Evolutionary conservation across 2,888 invertebrate species (phyloP).

Genomic region (Cepaea hortensis): DNA sequence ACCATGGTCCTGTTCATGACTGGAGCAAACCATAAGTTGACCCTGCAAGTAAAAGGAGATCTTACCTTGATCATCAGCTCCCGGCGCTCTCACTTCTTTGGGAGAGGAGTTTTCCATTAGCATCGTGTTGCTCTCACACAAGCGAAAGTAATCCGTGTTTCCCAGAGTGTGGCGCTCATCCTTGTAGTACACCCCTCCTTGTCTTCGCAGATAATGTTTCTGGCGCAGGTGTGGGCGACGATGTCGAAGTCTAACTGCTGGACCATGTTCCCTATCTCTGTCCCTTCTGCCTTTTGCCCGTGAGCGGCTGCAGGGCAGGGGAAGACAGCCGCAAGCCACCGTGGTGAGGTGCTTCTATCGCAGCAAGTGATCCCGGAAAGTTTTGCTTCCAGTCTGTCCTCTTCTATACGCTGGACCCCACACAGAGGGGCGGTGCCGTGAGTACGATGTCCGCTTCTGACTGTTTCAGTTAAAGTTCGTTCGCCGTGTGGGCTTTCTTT

Average conservation of each 20-base stretch:
- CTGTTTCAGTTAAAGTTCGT: too few relatives aligned
- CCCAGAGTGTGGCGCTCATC: background rate
- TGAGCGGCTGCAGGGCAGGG: constrained; percentile 18
- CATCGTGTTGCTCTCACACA: background rate
- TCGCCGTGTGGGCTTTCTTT: too few relatives aligned
- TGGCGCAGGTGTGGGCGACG: background rate
- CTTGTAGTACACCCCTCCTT: constrained; percentile 34
- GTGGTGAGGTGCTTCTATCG: background rate
- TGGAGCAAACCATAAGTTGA: background rate
- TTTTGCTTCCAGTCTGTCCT: too few relatives aligned
- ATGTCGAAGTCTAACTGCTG: background rate
- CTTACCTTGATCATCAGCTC: background rate
- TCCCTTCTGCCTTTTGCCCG: background rate
- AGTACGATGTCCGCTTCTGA: too few relatives aligned
- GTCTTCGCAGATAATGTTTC: constrained; percentile 16
- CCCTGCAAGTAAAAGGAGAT: background rate
- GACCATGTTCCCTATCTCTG: background rate
- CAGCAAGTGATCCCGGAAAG: too few relatives aligned
- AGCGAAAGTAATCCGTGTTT: background rate
- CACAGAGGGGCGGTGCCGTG: too few relatives aligned
- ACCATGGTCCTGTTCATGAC: too few relatives aligned
- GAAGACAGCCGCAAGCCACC: constrained; percentile 21
- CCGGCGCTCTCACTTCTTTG: background rate
- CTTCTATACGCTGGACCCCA: too few relatives aligned
- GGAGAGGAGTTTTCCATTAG: background rate